phyloP scores from a whole-genome alignment of 2,888 invertebrate genomes.

The Trichogramma dendrolimi region DNA sequence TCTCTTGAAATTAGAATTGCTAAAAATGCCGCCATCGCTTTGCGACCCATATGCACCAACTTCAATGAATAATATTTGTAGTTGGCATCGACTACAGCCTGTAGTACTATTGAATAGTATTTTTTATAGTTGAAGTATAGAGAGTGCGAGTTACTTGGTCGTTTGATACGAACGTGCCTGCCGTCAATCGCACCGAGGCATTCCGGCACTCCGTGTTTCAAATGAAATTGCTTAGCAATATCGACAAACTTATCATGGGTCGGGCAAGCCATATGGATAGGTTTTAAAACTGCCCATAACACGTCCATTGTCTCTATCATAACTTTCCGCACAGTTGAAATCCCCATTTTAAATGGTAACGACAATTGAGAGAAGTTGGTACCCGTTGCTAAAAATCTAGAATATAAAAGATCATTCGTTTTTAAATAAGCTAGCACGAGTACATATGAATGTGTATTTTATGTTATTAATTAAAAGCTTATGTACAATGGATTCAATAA shows the following conservation, averaged over 20 bases:
- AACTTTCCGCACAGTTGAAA: neutral
- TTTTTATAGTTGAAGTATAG: conserved; percentile 29
- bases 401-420: too few relatives aligned
- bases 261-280: conserved; percentile 7
- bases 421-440: too few relatives aligned
- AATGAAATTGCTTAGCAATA: too few relatives aligned
- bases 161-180: conserved; percentile 33
- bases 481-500: too few relatives aligned
- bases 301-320: neutral
- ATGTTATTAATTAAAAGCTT: too few relatives aligned
- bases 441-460: too few relatives aligned
- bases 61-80: conserved; percentile 18
- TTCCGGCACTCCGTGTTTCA: too few relatives aligned
- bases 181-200: conserved; percentile 36
- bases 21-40: conserved; percentile 27
- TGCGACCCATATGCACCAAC: conserved; percentile 20
- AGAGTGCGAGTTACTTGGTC: conserved; percentile 30
- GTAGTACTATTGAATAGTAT: conserved; percentile 19
- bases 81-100: conserved; percentile 13
- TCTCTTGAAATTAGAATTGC: conserved; percentile 20
- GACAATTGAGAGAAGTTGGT: neutral
- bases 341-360: neutral
- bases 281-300: neutral
- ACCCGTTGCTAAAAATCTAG: conserved; percentile 1
- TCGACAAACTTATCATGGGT: too few relatives aligned